A percentile compares a stretch with the other conserved stretches of the same genome.
Evolutionary conservation across 1,140 invertebrate species (phyloP).

Genomic region (Procambarus virginalis): DNA sequence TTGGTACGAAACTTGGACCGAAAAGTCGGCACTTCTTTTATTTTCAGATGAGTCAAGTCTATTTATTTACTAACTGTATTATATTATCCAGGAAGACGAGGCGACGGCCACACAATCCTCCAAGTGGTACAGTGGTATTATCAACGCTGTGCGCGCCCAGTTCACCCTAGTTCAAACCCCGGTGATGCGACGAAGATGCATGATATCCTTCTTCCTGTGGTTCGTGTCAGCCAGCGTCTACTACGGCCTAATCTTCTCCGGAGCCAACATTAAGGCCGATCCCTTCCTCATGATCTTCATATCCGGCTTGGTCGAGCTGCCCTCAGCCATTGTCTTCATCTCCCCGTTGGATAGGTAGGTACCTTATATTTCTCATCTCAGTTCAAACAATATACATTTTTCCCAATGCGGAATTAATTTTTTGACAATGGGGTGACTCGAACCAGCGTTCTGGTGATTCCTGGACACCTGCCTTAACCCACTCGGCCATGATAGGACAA

Average conservation of each 20-base stretch:
- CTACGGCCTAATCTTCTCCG: slow-evolving; percentile 84
- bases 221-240: slow-evolving; percentile 79
- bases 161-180: slow-evolving; percentile 75
- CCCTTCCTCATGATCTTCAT: slow-evolving; percentile 67
- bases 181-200: slow-evolving; percentile 81
- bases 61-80: too few species aligned
- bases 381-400: too few species aligned
- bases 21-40: too few species aligned
- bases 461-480: too few species aligned
- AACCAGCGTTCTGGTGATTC: too few species aligned
- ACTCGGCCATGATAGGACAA: too few species aligned
- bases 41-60: too few species aligned
- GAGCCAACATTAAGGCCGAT: slow-evolving; percentile 75
- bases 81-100: neutral
- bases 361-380: too few species aligned
- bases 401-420: too few species aligned
- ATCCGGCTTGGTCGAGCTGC: slow-evolving; percentile 65
- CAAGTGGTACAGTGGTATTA: neutral
- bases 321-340: slow-evolving; percentile 43
- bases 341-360: slow-evolving; percentile 41
- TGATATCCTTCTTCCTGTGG: slow-evolving; percentile 87
- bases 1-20: too few species aligned
- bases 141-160: slow-evolving; percentile 8
- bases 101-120: neutral
- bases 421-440: too few species aligned